A percentile compares a stretch with the other conserved stretches of the same genome.
Evolutionary conservation across 2,888 invertebrate species (phyloP).

Genomic region (Byasa hedistus): DNA sequence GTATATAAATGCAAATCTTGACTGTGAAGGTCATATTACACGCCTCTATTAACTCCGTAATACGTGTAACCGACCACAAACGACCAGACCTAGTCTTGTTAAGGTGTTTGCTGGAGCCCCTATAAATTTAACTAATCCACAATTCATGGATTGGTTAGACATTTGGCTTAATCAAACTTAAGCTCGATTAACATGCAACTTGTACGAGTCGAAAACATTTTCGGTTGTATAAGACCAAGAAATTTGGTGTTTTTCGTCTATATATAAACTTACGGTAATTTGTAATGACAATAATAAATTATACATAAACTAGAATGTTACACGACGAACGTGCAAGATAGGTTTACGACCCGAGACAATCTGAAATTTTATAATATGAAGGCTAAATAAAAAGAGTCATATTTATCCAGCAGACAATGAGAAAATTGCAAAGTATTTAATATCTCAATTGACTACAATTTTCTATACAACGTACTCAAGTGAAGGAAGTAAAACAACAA

Average conservation of each 20-base stretch:
- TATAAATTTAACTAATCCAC: conserved; percentile 14
- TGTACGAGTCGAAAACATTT: background rate
- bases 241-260: too few relatives aligned
- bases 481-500: conserved; percentile 21
- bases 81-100: background rate
- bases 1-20: background rate
- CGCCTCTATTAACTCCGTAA: background rate
- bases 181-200: background rate
- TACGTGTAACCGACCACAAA: conserved; percentile 10
- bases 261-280: too few relatives aligned
- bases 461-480: background rate
- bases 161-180: background rate
- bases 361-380: conserved; percentile 3
- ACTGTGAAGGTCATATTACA: background rate
- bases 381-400: background rate
- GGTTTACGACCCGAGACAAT: background rate
- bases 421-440: conserved; percentile 4
- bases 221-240: background rate
- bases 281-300: background rate
- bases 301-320: background rate
- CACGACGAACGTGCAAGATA: background rate
- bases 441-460: conserved; percentile 9
- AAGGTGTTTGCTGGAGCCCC: conserved; percentile 1
- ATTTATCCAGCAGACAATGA: conserved; percentile 10
- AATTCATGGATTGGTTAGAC: conserved; percentile 1